These are phyloP conservation scores for Acheta domesticus DNA, from an alignment of 2,888 invertebrate genomes.

Conservation along the genomic window DNA sequence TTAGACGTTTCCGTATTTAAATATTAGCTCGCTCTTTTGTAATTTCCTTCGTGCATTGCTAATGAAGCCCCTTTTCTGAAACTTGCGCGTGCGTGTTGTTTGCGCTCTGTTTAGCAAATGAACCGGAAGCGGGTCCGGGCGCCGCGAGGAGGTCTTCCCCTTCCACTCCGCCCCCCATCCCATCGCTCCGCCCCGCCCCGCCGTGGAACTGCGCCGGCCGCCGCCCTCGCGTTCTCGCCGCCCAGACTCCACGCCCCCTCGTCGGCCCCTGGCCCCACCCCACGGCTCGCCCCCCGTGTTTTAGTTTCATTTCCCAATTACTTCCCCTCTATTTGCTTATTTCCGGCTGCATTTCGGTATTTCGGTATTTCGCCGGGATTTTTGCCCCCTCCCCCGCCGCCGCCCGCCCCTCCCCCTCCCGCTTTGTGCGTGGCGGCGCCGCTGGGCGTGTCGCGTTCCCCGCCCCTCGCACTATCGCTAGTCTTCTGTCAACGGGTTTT, in stretches of 20 bases:
- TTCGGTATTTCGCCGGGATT: neutral
- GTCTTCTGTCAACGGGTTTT: no score
- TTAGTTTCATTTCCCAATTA: constrained; percentile 18
- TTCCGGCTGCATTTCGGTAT: constrained; percentile 18
- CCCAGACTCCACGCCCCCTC: neutral
- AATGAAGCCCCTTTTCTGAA: constrained; percentile 18
- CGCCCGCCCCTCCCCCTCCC: neutral
- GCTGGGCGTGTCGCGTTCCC: neutral
- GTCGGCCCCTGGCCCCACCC: neutral
- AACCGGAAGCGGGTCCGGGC: neutral
- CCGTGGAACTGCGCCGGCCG: neutral
- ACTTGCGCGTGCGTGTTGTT: constrained; percentile 18
- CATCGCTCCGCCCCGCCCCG: neutral
- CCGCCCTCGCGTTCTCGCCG: neutral
- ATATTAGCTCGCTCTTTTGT: constrained; percentile 10
- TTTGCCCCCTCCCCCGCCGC: neutral
- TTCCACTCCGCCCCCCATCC: neutral
- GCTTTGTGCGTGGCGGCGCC: neutral
- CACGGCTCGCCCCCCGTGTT: neutral
- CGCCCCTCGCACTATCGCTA: neutral
- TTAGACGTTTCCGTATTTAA: constrained; percentile 10
- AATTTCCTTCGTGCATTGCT: constrained; percentile 18
- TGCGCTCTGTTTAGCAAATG: constrained; percentile 11
- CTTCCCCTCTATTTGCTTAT: constrained; percentile 18
- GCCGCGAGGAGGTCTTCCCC: neutral